Percentiles rank a stretch among this genome's conserved stretches.
phyloP scores from a whole-genome alignment of 35 echinoderm and acorn worm species.

The Heliocidaris erythrogramma region DNA sequence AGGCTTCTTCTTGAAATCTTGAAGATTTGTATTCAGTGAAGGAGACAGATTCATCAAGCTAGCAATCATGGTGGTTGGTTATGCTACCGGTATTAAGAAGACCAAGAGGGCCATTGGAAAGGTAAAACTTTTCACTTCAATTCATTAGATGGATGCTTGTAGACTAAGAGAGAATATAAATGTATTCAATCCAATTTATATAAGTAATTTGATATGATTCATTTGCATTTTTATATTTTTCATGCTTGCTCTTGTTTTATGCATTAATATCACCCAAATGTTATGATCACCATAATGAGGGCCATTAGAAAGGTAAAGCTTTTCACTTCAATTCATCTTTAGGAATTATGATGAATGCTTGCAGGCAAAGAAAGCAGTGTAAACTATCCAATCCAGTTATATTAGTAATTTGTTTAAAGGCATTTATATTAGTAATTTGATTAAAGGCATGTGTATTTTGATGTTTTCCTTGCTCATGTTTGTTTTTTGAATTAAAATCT shows the following conservation, averaged over 20 bases:
- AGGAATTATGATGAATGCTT: too few species aligned
- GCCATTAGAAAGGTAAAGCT: too few species aligned
- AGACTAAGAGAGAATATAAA: not conserved
- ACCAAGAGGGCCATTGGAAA: not conserved
- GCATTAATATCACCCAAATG: too few species aligned
- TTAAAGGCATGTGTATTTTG: too few species aligned
- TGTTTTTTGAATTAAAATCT: too few species aligned
- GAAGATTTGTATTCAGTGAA: not conserved
- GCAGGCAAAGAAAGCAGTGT: too few species aligned
- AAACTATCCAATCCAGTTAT: too few species aligned
- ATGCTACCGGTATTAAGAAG: conserved; percentile 10
- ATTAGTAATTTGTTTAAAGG: too few species aligned
- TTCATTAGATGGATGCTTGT: not conserved
- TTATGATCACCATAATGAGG: too few species aligned
- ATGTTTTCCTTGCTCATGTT: too few species aligned
- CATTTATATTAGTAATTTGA: too few species aligned
- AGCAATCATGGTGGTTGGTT: conserved; percentile 30
- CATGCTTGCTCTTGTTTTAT: not conserved
- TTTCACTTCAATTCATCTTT: too few species aligned
- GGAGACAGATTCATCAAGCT: not conserved
- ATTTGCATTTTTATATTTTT: not conserved
- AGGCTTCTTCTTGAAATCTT: not conserved
- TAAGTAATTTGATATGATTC: not conserved
- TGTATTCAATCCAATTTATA: not conserved
- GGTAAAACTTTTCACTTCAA: not conserved